Conservation (phyloP, 2,888 invertebrate genomes). For the Cremastobaeus sp. region DNA sequence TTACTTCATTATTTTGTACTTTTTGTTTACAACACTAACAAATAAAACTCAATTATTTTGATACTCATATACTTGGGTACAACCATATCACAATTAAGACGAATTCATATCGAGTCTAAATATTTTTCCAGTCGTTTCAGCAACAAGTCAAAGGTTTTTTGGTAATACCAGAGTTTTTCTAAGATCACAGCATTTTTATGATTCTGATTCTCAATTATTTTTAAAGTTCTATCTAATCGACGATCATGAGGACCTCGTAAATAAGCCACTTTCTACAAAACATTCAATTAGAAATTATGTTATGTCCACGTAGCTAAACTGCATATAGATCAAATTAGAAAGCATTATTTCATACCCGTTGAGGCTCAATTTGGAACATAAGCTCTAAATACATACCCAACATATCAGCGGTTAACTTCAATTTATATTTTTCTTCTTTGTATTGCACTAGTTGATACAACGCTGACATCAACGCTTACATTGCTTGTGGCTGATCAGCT, state of each 20-base stretch:
- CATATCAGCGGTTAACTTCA: slow-evolving; percentile 71
- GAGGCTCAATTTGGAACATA: slow-evolving; percentile 75
- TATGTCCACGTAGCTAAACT: no score
- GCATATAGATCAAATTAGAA: no score
- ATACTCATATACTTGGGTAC: no score
- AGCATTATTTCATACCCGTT: no score
- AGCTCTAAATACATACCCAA: slow-evolving; percentile 74
- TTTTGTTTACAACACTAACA: slow-evolving; percentile 56
- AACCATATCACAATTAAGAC: no score
- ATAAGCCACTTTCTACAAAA: slow-evolving; percentile 69
- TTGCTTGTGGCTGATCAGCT: slow-evolving; percentile 67
- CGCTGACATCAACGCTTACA: slow-evolving; percentile 70
- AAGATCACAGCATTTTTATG: slow-evolving; percentile 84
- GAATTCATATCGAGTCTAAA: slow-evolving; percentile 70
- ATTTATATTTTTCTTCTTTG: slow-evolving; percentile 68
- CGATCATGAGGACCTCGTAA: slow-evolving; percentile 78
- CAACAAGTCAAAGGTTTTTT: slow-evolving; percentile 84
- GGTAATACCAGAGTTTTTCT: slow-evolving; percentile 86
- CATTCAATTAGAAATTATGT: no score
- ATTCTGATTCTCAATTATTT: slow-evolving; percentile 82
- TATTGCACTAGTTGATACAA: slow-evolving; percentile 69
- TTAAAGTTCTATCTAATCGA: slow-evolving; percentile 82
- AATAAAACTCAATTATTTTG: no score
- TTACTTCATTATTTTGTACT: slow-evolving; percentile 67
- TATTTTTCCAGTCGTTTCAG: slow-evolving; percentile 77